Evolutionary conservation across 2,797 vertebrate species (phyloP), one percentile per base, ranked within the genome.

Genomic region (Tolypeutes matacus): DNA sequence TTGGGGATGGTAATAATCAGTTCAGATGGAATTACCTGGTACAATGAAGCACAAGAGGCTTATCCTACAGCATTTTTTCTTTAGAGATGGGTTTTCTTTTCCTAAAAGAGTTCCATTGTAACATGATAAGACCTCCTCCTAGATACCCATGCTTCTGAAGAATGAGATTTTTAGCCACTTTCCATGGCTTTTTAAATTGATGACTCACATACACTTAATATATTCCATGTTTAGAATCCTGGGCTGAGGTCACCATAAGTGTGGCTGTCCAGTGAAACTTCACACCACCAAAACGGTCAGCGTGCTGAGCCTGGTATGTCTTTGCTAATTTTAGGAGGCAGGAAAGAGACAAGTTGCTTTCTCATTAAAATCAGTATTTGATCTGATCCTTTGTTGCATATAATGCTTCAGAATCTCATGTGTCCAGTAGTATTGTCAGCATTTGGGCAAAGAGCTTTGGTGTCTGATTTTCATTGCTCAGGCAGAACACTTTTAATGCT

Each of bases 141-240:
- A 76, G 82, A 86, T 51, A 46, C 81, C 60, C 62, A 60, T 75
- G 39, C 86, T 89, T 89, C 91, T 82, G 86, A 94, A 95, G 89
- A 91, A 96, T 81, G 80, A 89, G 21, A 58, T 70, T 96, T 96
- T 95, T 85, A 93, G 80, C 96, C 88, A 89, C 51, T 56, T 62
- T 94, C 36, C 64, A n/a, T 87, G 83, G 83, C 51, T 96, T 97
- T 96, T 97, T 53, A 95, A 96, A 88, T 34, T 56, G 92, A 96
- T 97, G 95, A 96, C 95, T 97, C 95, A 97, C 95, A 83, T 97
- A 91, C 49, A 73, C 89, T 97, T 96, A 86, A 81, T 84, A 56
- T 42, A 70, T 92, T 95, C 93, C 94, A 60, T 95, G 75, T 96
- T 96, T 91, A 89, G 91, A 94, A 46, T 91, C 86, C 76, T 21